A percentile compares a stretch with the other conserved stretches of the same genome.
Conservation (phyloP, 2,797 vertebrate genomes). For the Pygocentrus nattereri region DNA sequence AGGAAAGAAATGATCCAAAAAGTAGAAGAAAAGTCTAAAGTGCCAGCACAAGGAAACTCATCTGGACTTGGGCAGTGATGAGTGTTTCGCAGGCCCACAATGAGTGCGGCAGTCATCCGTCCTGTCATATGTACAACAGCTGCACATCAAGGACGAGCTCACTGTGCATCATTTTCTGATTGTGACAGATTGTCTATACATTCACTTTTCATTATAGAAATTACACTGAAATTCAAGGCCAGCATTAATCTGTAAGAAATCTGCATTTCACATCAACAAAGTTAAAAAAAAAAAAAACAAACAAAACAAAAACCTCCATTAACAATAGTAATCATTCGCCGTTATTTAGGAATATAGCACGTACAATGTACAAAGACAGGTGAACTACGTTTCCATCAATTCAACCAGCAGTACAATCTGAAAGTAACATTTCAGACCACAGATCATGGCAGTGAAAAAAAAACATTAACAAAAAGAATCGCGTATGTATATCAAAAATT, state of each 20-base stretch:
- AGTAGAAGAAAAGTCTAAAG: conserved; percentile 67
- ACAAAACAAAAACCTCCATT: conserved; percentile 53
- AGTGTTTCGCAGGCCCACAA: conserved; percentile 28
- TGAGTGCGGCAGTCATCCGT: conserved; percentile 1
- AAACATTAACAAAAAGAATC: conserved; percentile 58
- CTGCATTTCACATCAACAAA: conserved; percentile 71
- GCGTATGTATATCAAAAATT: conserved; percentile 78
- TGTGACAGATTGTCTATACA: conserved; percentile 84
- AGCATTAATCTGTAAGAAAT: conserved; percentile 75
- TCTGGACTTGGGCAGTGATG: conserved; percentile 23
- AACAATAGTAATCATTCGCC: conserved; percentile 62
- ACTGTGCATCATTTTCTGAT: conserved; percentile 64
- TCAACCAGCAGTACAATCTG: conserved; percentile 70
- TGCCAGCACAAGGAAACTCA: conserved; percentile 71
- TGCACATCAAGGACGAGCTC: conserved; percentile 70
- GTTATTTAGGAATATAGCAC: conserved; percentile 67
- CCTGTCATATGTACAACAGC: conserved; percentile 72
- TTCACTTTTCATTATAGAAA: conserved; percentile 74
- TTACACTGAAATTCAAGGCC: conserved; percentile 75
- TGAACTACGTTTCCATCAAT: conserved; percentile 60
- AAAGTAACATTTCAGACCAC: conserved; percentile 73
- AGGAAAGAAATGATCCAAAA: conserved; percentile 47
- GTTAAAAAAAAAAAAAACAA: conserved; percentile 56
- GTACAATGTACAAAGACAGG: conserved; percentile 68
- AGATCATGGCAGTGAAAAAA: conserved; percentile 81